A percentile compares a stretch with the other conserved stretches of the same genome.
These are phyloP conservation scores for Ostrea denselamellosa DNA, from an alignment of 1,140 invertebrate species.

Conservation along the genomic window DNA sequence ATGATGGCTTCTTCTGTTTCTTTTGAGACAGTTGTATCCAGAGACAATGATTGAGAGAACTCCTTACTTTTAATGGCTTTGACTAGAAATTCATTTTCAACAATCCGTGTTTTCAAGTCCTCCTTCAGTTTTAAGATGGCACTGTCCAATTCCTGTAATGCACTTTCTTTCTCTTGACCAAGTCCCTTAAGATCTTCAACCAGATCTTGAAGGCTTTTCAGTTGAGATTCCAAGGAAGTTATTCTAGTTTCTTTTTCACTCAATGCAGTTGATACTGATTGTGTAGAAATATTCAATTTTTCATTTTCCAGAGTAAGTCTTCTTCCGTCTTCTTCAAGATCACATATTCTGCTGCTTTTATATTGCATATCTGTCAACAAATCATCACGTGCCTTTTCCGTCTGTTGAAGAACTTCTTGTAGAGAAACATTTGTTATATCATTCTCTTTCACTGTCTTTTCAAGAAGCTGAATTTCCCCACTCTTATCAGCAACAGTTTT, in stretches of 20 bases:
- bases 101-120: not conserved
- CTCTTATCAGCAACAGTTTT: not conserved
- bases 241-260: not conserved
- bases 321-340: not conserved
- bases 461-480: not conserved
- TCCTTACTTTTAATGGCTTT: not conserved
- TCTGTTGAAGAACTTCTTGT: not conserved
- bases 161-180: not conserved
- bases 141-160: not conserved
- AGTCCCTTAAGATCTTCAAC: not conserved
- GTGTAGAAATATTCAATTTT: not conserved
- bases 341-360: not conserved
- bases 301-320: not conserved
- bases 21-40: not conserved
- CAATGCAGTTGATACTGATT: not conserved
- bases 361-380: not conserved
- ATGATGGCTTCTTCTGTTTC: not conserved
- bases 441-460: slow-evolving; percentile 5
- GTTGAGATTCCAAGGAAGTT: slow-evolving; percentile 8
- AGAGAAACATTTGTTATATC: not conserved
- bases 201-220: not conserved
- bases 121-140: not conserved
- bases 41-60: not conserved
- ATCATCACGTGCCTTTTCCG: not conserved
- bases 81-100: not conserved